These are phyloP conservation scores for Mythimna impura DNA, from an alignment of 2,888 invertebrate genomes.

Conservation along the genomic window DNA sequence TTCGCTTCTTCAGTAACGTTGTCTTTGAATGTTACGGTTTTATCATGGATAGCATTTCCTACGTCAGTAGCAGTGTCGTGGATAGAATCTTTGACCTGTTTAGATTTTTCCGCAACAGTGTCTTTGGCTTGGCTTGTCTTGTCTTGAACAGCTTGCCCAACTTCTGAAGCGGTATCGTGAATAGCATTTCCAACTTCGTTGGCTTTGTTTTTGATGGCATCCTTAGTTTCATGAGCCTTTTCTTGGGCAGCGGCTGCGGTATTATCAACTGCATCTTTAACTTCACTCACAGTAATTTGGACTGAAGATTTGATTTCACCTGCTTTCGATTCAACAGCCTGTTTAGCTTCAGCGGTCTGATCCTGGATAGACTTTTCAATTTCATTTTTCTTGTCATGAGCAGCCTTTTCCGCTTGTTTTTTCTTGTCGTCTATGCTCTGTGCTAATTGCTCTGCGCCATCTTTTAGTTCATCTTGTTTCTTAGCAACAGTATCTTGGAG, in stretches of 20 bases:
- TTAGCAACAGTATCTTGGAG: constrained; percentile 74
- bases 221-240: constrained; percentile 58
- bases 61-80: constrained; percentile 70
- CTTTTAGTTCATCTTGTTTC: constrained; percentile 76
- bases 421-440: constrained; percentile 72
- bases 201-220: constrained; percentile 61
- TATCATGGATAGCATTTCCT: constrained; percentile 67
- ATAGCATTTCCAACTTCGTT: constrained; percentile 66
- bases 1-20: constrained; percentile 61
- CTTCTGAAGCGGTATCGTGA: constrained; percentile 65
- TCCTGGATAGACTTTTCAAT: constrained; percentile 70
- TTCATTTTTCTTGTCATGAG: constrained; percentile 70
- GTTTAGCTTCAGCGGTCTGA: constrained; percentile 68
- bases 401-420: constrained; percentile 71
- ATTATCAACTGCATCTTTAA: constrained; percentile 67
- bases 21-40: constrained; percentile 61
- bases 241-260: constrained; percentile 65
- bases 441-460: constrained; percentile 68
- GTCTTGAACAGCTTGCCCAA: constrained; percentile 63
- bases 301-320: constrained; percentile 70
- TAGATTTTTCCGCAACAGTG: constrained; percentile 66
- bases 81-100: constrained; percentile 66
- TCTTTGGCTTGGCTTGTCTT: constrained; percentile 69
- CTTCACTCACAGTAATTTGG: constrained; percentile 69
- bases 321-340: constrained; percentile 65